These are phyloP conservation scores for Buphagus erythrorhynchus DNA, from an alignment of 2,797 vertebrate species.

Conservation along the genomic window DNA sequence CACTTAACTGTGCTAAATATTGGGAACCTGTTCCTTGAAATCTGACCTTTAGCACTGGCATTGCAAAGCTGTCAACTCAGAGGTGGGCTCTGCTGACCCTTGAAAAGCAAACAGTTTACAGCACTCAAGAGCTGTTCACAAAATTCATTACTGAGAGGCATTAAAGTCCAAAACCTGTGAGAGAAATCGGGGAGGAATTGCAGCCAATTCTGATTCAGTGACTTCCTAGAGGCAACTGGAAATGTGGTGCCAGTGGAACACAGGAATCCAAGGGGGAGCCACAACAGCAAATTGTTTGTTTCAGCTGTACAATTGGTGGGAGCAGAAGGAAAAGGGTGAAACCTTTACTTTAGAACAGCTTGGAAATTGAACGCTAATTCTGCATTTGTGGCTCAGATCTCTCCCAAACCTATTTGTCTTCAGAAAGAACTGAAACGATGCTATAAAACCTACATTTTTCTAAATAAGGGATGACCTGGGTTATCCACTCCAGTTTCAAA, in stretches of 20 bases:
- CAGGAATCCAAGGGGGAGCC: neutral
- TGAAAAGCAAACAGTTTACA: neutral
- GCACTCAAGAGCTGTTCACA: neutral
- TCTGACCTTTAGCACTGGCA: neutral
- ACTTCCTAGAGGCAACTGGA: neutral
- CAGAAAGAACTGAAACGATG: neutral
- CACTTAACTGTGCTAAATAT: neutral
- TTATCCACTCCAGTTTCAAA: neutral
- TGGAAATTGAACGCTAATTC: neutral
- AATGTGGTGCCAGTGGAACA: neutral
- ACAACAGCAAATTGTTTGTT: neutral
- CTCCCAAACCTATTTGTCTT: neutral
- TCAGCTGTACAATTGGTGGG: neutral
- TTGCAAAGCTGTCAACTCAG: neutral
- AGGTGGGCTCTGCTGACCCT: neutral
- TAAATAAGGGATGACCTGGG: neutral
- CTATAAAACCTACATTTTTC: neutral
- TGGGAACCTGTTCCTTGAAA: neutral
- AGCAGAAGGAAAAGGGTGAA: neutral
- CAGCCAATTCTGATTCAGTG: neutral
- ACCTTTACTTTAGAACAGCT: neutral
- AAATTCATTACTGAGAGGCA: neutral
- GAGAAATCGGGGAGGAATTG: neutral
- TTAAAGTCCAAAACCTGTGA: neutral
- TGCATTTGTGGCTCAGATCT: neutral